phyloP scores from a whole-genome alignment of 2,113 vertebrate species.

The Psilopogon haemacephalus region DNA sequence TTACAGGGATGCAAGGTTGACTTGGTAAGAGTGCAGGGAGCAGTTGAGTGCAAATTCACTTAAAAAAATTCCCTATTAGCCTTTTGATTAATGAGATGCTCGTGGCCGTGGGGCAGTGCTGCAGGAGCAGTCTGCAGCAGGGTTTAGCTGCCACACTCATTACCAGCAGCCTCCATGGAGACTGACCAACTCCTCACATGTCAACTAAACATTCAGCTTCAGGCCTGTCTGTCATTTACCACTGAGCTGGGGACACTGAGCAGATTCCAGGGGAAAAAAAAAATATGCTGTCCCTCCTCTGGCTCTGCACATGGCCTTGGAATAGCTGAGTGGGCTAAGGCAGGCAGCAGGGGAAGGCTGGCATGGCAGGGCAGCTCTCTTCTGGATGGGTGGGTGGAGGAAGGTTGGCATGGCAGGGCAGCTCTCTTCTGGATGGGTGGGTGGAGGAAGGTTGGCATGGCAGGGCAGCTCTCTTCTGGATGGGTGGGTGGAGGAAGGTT shows the following conservation, averaged over 20 bases:
- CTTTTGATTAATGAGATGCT: constrained; percentile 49
- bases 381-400: background rate
- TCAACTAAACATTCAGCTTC: constrained; percentile 57
- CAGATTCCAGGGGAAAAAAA: constrained; percentile 23
- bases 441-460: no score
- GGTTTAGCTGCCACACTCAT: constrained; percentile 58
- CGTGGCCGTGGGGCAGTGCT: constrained; percentile 45
- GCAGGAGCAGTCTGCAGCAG: constrained; percentile 31
- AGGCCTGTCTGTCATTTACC: constrained; percentile 54
- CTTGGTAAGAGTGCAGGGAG: background rate
- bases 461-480: no score
- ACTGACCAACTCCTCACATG: constrained; percentile 66
- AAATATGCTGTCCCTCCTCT: background rate
- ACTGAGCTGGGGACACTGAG: background rate
- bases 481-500: no score
- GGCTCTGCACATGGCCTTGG: background rate
- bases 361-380: background rate
- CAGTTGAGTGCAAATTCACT: constrained; percentile 45
- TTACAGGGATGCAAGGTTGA: background rate
- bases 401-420: no score
- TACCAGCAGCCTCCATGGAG: constrained; percentile 60
- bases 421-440: no score
- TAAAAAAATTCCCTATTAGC: constrained; percentile 50
- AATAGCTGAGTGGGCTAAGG: background rate
- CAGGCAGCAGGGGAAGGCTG: background rate